Evolutionary conservation across 1,140 invertebrate genomes (phyloP), one percentile per base, ranked within the genome.

Genomic region (Nomia melanderi): DNA sequence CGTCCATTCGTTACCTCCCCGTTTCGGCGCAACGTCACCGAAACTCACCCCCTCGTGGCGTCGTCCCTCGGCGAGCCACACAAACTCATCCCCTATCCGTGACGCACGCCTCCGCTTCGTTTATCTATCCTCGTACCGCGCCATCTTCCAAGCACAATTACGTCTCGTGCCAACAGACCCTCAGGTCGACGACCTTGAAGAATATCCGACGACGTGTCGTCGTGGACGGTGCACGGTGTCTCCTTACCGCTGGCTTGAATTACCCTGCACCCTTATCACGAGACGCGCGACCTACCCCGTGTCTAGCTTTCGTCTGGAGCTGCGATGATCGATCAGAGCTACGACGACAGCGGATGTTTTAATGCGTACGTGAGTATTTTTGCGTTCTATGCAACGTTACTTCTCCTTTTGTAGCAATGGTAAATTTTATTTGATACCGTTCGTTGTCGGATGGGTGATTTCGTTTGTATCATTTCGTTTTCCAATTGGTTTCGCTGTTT

Each of bases 181-280:
- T 64, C 60, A 80, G 81, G 81, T 84, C 78, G 60, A 63, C 59
- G 64, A 83, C 81, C 72, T 69, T 77, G 53, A 77, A 62, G 63
- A 78, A 78, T 57, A 53, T 65, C 27, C 20, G 33, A 67, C 67
- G 63, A 47, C n/a, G 36, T 33, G 14, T 59, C 57, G 66, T 77
- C 56, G 70, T 54, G 57, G 44, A 71, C 56, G 57, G 33, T 77
- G 75, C 66, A 36, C 20, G 73, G 62, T 82, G 36, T 82, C 79
- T 72, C 23, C 69, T 82, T 82, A 81, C 79, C 12, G 14, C 66
- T 8, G 72, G 53, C 36, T 82, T 78, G 17, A 2, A 65, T 82
- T 81, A 72, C 66, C 7, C n/a, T 41, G 14, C 39, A 81, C 50
- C 72, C 36, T 82, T 47, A 76, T 72, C 56, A 17, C n/a, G n/a